Evolutionary conservation across 2,888 invertebrate genomes (phyloP), one percentile per base, ranked within the genome.

Genomic region (Stegana nigrithorax): DNA sequence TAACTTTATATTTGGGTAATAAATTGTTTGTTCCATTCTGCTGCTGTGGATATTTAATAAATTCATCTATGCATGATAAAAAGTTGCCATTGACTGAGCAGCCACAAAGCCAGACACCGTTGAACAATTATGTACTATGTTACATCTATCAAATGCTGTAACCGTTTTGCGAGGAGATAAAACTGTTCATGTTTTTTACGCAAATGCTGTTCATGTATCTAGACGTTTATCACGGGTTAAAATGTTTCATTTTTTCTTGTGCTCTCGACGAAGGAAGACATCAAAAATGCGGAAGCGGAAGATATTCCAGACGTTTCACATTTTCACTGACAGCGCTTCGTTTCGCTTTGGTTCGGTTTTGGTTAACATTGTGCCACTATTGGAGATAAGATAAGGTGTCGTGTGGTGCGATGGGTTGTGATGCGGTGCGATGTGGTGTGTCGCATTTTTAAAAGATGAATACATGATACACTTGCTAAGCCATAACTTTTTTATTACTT

Each of bases 271-370:
- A 39, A 77, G 75, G 79, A 75, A 75, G 79, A 71, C 80, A 75
- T 75, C 69, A 75, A 77, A 72, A 67, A 55, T 64, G 70, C 75
- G 75, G 80, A 75, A 75, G 65, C 75, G 75, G 72, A 77, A 68
- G 73, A 67, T 70, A 77, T 75, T 75, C 66, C 66, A 70, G 73
- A 67, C 73, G 68, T 73, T 70, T 73, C 70, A 44, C 29, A 60
- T 44, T 55, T 32, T 32, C 10, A n/a, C 21, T 39, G 14, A 39
- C n/a, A 39, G 14, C 14, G 39, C 2, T 4, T n/a, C 6, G 17
- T n/a, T 39, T n/a, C 21, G 32, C 12, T 19, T 45, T 45, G 45
- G 8, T 50, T 29, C 8, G 14, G 29, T 32, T 29, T 47, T 26
- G 27, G 45, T 27, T 26, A 44, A 44, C 17, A 26, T 51, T 53